Conservation (phyloP, 1,140 invertebrate species). For the Diploscapter pachys region DNA sequence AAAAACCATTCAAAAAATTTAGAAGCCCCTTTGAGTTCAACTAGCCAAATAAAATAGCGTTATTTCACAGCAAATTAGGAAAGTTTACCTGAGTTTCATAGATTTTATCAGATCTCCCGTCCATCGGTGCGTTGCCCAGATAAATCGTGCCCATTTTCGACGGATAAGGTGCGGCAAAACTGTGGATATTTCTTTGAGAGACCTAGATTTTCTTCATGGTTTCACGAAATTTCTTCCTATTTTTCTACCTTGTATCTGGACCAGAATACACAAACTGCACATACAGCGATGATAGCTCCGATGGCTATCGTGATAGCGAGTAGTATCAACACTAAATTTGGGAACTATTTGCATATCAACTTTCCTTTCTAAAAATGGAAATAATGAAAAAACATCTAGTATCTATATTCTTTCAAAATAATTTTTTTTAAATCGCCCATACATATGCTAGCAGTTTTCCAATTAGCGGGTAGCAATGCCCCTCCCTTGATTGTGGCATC, state of each 20-base stretch:
- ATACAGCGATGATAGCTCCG: conserved; percentile 14
- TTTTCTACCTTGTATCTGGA: not conserved
- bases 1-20: too few species aligned
- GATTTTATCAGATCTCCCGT: conserved; percentile 30
- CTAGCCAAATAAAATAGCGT: too few species aligned
- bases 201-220: too few species aligned
- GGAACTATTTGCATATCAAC: not conserved
- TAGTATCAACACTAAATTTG: conserved; percentile 4
- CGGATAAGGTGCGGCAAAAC: conserved; percentile 17
- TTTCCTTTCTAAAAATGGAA: too few species aligned
- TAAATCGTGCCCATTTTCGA: conserved; percentile 24
- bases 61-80: too few species aligned
- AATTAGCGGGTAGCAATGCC: too few species aligned
- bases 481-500: not conserved
- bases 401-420: too few species aligned
- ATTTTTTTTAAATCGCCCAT: too few species aligned
- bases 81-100: not conserved
- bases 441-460: too few species aligned
- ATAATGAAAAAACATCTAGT: too few species aligned
- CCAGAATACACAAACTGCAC: conserved; percentile 18
- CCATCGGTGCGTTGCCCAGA: conserved; percentile 21
- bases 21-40: too few species aligned
- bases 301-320: conserved; percentile 9
- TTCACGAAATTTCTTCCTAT: too few species aligned
- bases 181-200: conserved; percentile 7